Conservation (phyloP, 2,888 invertebrate genomes). For the Epirrhoe alternata region DNA sequence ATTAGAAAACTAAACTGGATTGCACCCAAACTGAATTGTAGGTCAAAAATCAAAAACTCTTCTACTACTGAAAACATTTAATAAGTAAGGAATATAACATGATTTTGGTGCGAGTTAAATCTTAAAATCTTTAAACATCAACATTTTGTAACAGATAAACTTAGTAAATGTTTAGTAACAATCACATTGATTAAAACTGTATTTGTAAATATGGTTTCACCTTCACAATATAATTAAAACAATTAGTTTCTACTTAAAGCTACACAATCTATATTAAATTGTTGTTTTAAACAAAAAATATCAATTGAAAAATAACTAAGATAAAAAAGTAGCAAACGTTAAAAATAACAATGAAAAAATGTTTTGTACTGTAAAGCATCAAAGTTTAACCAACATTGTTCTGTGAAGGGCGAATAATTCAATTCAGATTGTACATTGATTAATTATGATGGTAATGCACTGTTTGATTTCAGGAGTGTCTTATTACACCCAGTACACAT, state of each 20-base stretch:
- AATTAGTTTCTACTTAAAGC: constrained; percentile 23
- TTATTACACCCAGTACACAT: not conserved
- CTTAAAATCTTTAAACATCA: constrained; percentile 58
- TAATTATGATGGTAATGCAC: too few species aligned
- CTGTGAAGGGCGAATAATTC: too few species aligned
- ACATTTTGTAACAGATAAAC: constrained; percentile 29
- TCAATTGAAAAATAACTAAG: not conserved
- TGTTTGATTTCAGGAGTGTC: not conserved
- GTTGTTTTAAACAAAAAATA: not conserved
- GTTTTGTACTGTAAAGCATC: constrained; percentile 3
- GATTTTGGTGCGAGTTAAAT: constrained; percentile 61
- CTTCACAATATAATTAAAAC: constrained; percentile 5
- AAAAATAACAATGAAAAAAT: not conserved
- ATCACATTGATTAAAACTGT: constrained; percentile 14
- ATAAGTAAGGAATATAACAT: constrained; percentile 41
- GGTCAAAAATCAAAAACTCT: constrained; percentile 18
- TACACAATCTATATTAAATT: constrained; percentile 10
- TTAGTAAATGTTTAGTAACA: constrained; percentile 38
- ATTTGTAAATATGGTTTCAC: constrained; percentile 3
- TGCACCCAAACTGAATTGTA: too few species aligned
- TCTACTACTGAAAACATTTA: constrained; percentile 45
- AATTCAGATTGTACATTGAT: too few species aligned
- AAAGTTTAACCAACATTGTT: too few species aligned
- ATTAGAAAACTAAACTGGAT: too few species aligned
- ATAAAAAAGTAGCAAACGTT: not conserved